Evolutionary conservation across 2,888 invertebrate genomes (phyloP), one percentile per base, ranked within the genome.

Genomic region (Drosophila flavopinicola): DNA sequence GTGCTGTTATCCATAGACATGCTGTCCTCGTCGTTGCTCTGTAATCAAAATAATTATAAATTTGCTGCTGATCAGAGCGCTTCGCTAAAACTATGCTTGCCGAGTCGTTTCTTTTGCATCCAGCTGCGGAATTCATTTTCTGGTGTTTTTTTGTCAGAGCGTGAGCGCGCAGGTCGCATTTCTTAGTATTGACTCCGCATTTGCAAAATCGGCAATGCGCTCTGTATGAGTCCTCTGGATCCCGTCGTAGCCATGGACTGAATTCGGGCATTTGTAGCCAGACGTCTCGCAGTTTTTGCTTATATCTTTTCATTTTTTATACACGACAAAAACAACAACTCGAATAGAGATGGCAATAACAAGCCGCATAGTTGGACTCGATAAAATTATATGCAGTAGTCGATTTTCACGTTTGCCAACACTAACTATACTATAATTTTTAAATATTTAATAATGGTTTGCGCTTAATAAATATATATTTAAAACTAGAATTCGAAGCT

Each of bases 251-350:
- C 79, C 79, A 79, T 0, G 56, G 56, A 38, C 66, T 38, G 17
- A 79, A 79, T 54, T 79, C 79, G 0, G 86, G 84, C 79, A 79
- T 79, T 27, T 78, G 84, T 5, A 79, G 58, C 79, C 79, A 79
- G 0, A 83, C 86, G 11, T 79, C 79, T 6, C 79, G 79, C 6
- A 79, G 32, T 38, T 85, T 85, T 27, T 79, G 79, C 59, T 79
- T 79, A 39, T 79, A 79, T 33, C 52, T 68, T 41, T 85, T 79
- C 86, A 79, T 75, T 42, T 48, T 48, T 32, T 29, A 23, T 52
- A 33, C 39, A 53, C 48, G 39, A 63, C 13, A 24, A 35, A 33
- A 48, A 58, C 25, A 60, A 53, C 33, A 64, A 45, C 37, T 23
- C 11, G 13, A 53, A 15, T 74, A 54, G 74, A 10, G 71, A 67